A percentile compares a stretch with the other conserved stretches of the same genome.
These are phyloP conservation scores for Puntigrus tetrazona DNA, from an alignment of 2,113 vertebrate genomes.

Conservation along the genomic window DNA sequence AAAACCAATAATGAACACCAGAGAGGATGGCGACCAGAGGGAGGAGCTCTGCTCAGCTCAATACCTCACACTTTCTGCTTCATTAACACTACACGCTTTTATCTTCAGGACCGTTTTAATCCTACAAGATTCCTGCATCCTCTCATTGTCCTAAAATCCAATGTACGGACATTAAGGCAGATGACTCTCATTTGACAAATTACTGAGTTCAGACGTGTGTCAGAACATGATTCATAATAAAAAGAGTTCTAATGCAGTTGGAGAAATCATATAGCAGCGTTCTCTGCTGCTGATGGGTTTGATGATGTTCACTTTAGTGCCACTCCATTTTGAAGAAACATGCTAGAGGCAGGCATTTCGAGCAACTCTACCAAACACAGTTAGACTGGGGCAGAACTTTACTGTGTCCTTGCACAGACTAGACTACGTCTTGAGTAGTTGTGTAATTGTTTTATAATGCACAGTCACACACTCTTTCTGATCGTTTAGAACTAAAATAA, in stretches of 20 bases:
- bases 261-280: too few relatives aligned
- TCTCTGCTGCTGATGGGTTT: too few relatives aligned
- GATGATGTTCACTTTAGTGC: background rate
- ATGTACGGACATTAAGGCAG: background rate
- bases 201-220: too few relatives aligned
- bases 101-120: background rate
- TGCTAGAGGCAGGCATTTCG: too few relatives aligned
- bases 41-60: background rate
- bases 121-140: background rate
- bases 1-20: constrained; percentile 25
- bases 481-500: background rate
- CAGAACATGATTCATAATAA: too few relatives aligned
- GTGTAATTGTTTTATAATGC: background rate
- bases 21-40: background rate
- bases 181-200: too few relatives aligned
- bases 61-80: background rate
- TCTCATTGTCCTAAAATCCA: background rate
- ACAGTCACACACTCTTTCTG: background rate
- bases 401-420: background rate
- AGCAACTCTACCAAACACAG: background rate
- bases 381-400: background rate
- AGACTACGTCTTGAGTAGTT: background rate
- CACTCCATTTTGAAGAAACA: background rate
- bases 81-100: background rate
- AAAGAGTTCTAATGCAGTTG: too few relatives aligned